Evolutionary conservation across 1,140 invertebrate genomes (phyloP).

Genomic region (Ostrea edulis): DNA sequence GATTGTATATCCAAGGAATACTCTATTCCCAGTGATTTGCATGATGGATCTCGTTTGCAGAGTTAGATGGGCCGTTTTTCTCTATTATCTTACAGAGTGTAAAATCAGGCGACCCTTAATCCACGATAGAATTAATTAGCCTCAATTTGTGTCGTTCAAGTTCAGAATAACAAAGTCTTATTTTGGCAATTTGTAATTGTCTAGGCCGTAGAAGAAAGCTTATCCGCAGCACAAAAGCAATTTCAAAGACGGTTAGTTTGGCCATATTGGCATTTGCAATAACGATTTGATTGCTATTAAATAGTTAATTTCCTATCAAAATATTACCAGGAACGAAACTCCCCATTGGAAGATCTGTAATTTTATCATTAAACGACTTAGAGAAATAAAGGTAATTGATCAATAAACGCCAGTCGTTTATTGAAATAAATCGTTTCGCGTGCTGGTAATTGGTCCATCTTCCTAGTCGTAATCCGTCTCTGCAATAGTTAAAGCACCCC

Average conservation of each 20-base stretch:
- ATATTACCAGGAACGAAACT: constrained; percentile 61
- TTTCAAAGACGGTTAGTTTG: constrained; percentile 19
- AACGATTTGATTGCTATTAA: constrained; percentile 58
- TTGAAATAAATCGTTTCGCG: constrained; percentile 61
- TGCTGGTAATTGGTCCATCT: constrained; percentile 43
- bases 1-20: not conserved
- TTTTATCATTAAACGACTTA: constrained; percentile 62
- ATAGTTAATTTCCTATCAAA: constrained; percentile 64
- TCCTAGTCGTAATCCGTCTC: constrained; percentile 7
- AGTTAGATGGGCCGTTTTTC: constrained; percentile 7
- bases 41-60: not conserved
- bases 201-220: not conserved
- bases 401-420: constrained; percentile 58
- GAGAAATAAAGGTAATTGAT: constrained; percentile 62
- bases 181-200: constrained; percentile 38
- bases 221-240: constrained; percentile 13
- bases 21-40: not conserved
- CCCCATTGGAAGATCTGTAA: constrained; percentile 60
- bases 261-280: constrained; percentile 11
- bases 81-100: constrained; percentile 29
- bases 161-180: constrained; percentile 1
- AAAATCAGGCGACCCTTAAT: constrained; percentile 24
- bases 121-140: constrained; percentile 33
- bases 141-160: constrained; percentile 23
- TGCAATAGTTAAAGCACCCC: not conserved